phyloP scores from a whole-genome alignment of 2,113 vertebrate genomes.

The Anguilla japonica region DNA sequence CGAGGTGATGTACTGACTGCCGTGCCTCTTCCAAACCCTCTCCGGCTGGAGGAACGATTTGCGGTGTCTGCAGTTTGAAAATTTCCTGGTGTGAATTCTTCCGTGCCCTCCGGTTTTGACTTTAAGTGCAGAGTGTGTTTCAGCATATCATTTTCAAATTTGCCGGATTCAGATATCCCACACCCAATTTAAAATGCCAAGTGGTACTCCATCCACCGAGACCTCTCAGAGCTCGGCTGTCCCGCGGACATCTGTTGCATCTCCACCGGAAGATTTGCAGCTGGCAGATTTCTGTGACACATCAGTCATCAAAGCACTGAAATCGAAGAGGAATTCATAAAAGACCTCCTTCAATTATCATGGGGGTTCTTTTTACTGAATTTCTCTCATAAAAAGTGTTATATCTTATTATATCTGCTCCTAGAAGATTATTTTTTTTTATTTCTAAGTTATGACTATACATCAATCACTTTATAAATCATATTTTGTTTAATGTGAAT shows the following conservation, averaged over 20 bases:
- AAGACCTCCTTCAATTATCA: no score
- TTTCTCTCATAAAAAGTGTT: no score
- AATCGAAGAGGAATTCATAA: not conserved
- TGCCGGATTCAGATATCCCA: no score
- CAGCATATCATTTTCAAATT: no score
- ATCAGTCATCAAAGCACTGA: not conserved
- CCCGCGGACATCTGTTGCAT: not conserved
- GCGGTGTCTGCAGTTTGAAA: not conserved
- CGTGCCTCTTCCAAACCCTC: not conserved
- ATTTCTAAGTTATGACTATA: no score
- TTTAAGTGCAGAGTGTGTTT: no score
- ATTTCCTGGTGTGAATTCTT: not conserved
- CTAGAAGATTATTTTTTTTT: no score
- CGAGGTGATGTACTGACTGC: not conserved
- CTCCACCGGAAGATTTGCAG: not conserved
- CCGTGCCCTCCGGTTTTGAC: no score
- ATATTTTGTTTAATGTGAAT: no score
- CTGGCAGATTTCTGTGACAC: not conserved
- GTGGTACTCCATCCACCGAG: not conserved
- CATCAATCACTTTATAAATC: no score
- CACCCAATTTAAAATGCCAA: not conserved
- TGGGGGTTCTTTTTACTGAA: no score
- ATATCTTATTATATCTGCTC: no score
- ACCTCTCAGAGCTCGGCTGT: not conserved
- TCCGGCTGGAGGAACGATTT: not conserved